Evolutionary conservation across 1,140 invertebrate species (phyloP), one percentile per base, ranked within the genome.

Genomic region (Aphidius ervi): DNA sequence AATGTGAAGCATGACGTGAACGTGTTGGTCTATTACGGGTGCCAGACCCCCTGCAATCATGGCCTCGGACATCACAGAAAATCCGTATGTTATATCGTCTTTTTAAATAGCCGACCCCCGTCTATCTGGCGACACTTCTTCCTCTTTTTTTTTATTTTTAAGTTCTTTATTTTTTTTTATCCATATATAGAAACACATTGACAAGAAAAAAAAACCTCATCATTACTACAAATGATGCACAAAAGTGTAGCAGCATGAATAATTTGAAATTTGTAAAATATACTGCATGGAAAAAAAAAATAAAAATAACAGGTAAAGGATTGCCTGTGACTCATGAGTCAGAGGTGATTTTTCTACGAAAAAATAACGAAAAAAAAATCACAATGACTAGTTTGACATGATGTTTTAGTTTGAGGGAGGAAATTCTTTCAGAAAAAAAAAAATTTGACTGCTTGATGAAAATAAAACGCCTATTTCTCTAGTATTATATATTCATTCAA

Each of bases 21-120:
- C 54, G 55, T 59, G 60, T 70, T 64, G 69, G 52, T 63, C 68
- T 75, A 75, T 79, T 78, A 75, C 71, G 70, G 67, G 65, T 73
- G 72, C 70, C 70, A 75, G 69, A 66, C 69, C 67, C 75, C 74
- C 66, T 71, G 66, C 52, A 42, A 54, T 64, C 72, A 71, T 61
- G 67, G 67, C 74, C 72, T 76, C 70, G 64, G 70, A 62, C 41
- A 39, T 71, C 70, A 58, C 65, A 63, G 67, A 70, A 65, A 66
- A 67, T 65, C 67, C 66, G 63, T 64, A 66, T 67, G 63, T 70
- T 71, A 70, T 65, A 64, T 50, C 54, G 37, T 40, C 23, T 31
- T 31, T 46, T 41, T 39, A 41, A 41, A n/a, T 39, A 58, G 10
- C 40, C 37, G 48, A 47, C 56, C 45, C 49, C 49, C 62, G 66